phyloP scores from a whole-genome alignment of 2,797 vertebrate species.

The Crypturellus tataupa region DNA sequence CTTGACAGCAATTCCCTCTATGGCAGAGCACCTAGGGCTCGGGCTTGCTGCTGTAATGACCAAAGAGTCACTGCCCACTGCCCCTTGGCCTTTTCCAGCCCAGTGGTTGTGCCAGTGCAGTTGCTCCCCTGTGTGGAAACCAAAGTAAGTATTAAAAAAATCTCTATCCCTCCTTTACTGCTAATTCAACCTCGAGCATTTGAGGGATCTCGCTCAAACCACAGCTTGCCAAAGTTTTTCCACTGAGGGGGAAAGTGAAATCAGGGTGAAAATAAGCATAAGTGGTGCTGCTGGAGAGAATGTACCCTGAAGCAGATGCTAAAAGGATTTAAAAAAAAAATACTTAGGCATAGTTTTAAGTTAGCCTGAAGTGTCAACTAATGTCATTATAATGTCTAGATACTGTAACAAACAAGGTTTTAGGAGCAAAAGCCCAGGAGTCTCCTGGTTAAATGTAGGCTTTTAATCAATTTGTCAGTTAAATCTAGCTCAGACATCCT shows the following conservation, averaged over 20 bases:
- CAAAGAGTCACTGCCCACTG: not conserved
- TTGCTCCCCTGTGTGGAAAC: not conserved
- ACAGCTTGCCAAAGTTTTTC: not conserved
- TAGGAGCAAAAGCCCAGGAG: not conserved
- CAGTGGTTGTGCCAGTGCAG: fast-evolving
- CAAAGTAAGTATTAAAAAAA: not conserved
- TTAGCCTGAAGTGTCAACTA: not conserved
- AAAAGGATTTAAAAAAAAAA: not conserved
- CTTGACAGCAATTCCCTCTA: fast-evolving
- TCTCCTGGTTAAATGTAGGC: not conserved
- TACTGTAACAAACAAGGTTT: not conserved
- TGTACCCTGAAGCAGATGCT: not conserved
- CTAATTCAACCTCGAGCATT: not conserved
- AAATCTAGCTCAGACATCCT: no score
- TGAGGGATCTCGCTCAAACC: not conserved
- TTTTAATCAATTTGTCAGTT: no score
- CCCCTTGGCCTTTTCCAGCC: not conserved
- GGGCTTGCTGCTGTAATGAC: fast-evolving
- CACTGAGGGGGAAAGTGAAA: not conserved
- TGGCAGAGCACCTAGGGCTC: not conserved
- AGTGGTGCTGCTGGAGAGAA: not conserved
- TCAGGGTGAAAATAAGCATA: not conserved
- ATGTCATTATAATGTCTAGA: not conserved
- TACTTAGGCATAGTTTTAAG: not conserved
- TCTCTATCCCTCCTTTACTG: not conserved